phyloP scores from a whole-genome alignment of 2,797 vertebrate genomes.

The Silurus lanzhouensis region DNA sequence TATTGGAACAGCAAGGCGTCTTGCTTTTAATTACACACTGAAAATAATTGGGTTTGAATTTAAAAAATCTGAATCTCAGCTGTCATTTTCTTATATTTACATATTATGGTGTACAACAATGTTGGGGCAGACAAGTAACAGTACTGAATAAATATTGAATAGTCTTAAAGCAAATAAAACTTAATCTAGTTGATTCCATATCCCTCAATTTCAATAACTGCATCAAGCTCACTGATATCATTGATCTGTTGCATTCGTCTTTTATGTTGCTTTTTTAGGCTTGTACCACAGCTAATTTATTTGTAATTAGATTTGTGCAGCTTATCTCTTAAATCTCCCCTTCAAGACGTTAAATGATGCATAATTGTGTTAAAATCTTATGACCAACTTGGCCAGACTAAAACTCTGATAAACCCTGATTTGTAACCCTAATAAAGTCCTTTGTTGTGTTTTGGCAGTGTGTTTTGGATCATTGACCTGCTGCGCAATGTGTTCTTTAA shows the following conservation, averaged over 20 bases:
- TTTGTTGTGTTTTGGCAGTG: background rate
- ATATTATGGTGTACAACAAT: background rate
- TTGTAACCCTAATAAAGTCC: background rate
- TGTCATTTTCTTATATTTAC: background rate
- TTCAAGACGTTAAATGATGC: background rate
- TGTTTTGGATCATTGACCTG: background rate
- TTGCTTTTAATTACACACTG: background rate
- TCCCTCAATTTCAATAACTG: background rate
- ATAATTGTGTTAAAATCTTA: background rate
- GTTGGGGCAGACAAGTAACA: no score
- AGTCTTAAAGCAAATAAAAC: background rate
- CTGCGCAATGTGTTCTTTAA: background rate
- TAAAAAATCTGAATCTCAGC: background rate
- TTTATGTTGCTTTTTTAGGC: background rate
- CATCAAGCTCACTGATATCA: background rate
- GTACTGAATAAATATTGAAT: background rate
- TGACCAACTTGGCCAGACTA: background rate
- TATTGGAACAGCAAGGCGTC: background rate
- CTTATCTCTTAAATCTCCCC: background rate
- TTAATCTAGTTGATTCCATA: background rate
- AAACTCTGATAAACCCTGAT: background rate
- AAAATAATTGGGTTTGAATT: background rate
- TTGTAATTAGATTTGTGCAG: background rate
- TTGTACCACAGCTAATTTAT: background rate
- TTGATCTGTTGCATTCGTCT: background rate